Base-by-base conservation (phyloP, 2,113 vertebrate species). In the Dipodomys stephensi region DNA sequence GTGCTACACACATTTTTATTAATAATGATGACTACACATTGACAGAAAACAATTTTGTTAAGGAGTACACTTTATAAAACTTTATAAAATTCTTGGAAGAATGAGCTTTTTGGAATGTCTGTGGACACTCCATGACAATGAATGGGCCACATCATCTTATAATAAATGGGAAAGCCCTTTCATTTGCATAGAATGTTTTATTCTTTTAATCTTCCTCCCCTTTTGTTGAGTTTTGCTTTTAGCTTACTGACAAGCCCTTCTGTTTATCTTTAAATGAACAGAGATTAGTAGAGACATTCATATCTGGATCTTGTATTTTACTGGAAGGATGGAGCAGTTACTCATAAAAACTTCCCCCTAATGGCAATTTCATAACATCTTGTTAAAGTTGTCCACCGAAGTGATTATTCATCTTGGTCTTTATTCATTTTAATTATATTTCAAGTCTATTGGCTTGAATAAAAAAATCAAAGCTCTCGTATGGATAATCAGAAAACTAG, bases 1-100 rank as follows among this genome's bases (percentile, higher is more conserved):
- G 85, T 35, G 2, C 22, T 77, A 23, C 32, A 87, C 28, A 10
- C 72, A 86, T 92, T 96, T 94, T 93, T 69, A 92, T 90, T 90
- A 96, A 88, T 72, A 95, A 79, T 5, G 28, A 84, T 90, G 83
- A 93, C 74, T 88, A 95, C 93, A 94, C 68, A 78, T 35, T 83
- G 88, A 73, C 85, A 96, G 80, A 72, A 95, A 83, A 82, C 85
- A 88, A 82, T 94, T 94, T 91, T 87, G n/a, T 89, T 79, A 83
- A 90, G 88, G 88, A 74, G 83, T 27, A 71, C n/a, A 84, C 69
- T 44, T 95, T 84, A 95, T 80, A 81, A 91, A 74, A 16, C 20
- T 9, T 53, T 9, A 53, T 73, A 65, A 72, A 57, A 69, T 82
- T 82, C 65, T 46, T 65, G 39, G 35, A 60, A 69, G 84, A 83